Conservation (phyloP, 2,797 vertebrate genomes). For the Podargus strigoides region DNA sequence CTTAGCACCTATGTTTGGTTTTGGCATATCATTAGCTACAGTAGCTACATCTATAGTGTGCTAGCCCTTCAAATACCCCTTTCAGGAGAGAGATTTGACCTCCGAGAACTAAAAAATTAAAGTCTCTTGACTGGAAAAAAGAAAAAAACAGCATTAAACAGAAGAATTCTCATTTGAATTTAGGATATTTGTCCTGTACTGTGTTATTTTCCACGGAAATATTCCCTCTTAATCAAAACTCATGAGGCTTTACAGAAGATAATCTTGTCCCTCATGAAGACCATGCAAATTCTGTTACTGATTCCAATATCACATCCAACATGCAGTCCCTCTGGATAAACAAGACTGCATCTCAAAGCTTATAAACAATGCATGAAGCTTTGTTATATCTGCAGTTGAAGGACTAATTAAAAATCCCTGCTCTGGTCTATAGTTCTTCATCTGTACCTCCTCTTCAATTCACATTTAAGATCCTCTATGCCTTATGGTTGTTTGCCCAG, state of each 20-base stretch:
- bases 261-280: background rate
- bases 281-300: background rate
- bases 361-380: background rate
- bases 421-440: background rate
- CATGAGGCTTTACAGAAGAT: background rate
- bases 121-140: background rate
- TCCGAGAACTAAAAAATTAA: background rate
- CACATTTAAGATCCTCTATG: background rate
- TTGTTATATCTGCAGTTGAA: background rate
- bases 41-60: background rate
- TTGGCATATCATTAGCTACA: background rate
- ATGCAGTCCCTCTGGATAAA: background rate
- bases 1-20: background rate
- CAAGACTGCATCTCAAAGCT: accelerated
- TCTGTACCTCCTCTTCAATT: background rate
- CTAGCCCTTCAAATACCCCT: background rate
- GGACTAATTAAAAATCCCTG: background rate
- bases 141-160: background rate
- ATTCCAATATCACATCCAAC: background rate
- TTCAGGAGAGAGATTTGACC: background rate
- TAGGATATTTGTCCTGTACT: background rate
- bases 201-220: background rate
- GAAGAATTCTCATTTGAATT: background rate
- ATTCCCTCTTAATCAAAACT: background rate
- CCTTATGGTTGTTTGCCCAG: background rate